These are phyloP conservation scores for Petrocephalus zakoni DNA, from an alignment of 2,113 vertebrate genomes.

Conservation along the genomic window DNA sequence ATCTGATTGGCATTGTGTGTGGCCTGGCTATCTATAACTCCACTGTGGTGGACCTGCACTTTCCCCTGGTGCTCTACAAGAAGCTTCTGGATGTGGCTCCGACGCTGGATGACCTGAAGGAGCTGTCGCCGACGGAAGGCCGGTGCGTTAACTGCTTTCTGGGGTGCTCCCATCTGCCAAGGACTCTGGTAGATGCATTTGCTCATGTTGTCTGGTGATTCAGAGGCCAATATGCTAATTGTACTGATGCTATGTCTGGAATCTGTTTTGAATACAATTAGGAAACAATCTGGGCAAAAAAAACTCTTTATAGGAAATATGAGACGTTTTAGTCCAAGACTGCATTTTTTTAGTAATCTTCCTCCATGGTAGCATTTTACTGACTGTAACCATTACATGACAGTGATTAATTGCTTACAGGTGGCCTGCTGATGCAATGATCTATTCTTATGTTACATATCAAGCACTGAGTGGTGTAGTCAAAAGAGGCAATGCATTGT, in stretches of 20 bases:
- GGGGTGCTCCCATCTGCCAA: neutral
- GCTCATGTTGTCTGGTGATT: neutral
- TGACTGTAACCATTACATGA: neutral
- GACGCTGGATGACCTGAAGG: slow-evolving; percentile 82
- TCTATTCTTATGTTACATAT: neutral
- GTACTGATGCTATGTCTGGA: neutral
- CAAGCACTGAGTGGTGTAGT: neutral
- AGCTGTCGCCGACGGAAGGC: slow-evolving; percentile 89
- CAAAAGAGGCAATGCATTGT: neutral
- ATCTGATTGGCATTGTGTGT: slow-evolving; percentile 89
- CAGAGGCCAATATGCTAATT: neutral
- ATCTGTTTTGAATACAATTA: neutral
- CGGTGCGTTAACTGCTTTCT: slow-evolving; percentile 59
- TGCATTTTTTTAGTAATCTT: neutral
- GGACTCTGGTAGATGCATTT: neutral
- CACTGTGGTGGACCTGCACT: slow-evolving; percentile 92
- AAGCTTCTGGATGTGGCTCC: slow-evolving; percentile 79
- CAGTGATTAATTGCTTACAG: slow-evolving; percentile 25
- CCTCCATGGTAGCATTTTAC: neutral
- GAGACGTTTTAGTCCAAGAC: neutral
- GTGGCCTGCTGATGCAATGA: slow-evolving; percentile 13
- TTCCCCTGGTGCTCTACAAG: slow-evolving; percentile 91
- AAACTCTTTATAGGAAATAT: neutral
- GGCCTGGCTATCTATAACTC: slow-evolving; percentile 96
- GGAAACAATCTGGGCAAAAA: neutral